phyloP scores from a whole-genome alignment of 2,797 vertebrate genomes.

The Onychomys leucogaster region DNA sequence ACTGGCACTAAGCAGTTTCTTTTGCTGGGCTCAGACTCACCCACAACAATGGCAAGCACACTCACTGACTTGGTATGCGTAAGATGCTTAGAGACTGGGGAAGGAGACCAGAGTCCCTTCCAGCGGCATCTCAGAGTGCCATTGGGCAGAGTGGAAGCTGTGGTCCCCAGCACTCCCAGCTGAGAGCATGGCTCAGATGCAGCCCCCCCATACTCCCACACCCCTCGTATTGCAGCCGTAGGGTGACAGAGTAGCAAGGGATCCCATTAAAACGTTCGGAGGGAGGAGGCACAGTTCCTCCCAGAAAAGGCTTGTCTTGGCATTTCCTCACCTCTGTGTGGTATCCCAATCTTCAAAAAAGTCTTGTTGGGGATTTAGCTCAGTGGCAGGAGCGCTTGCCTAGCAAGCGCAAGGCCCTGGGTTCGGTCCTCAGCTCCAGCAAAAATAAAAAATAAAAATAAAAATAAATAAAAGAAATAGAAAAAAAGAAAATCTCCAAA shows the following conservation, averaged over 20 bases:
- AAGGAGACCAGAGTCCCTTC: neutral
- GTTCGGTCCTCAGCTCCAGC: no score
- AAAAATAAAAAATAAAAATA: no score
- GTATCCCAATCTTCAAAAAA: neutral
- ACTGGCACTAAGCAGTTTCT: conserved; percentile 1
- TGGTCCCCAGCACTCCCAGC: neutral
- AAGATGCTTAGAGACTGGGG: neutral
- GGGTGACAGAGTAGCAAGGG: neutral
- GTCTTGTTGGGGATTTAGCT: no score
- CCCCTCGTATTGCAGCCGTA: neutral
- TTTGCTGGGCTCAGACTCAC: conserved; percentile 12
- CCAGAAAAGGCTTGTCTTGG: neutral
- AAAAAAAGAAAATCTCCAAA: neutral
- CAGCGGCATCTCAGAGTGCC: neutral
- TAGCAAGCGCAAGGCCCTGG: no score
- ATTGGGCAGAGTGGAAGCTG: neutral
- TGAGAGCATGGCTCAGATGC: neutral
- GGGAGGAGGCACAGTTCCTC: neutral
- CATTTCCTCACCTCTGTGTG: neutral
- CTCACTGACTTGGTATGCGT: neutral
- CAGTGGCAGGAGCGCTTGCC: no score
- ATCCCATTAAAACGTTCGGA: neutral
- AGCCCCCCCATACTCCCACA: neutral
- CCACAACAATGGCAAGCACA: neutral
- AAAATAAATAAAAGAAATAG: no score